These are phyloP conservation scores for Bostrychus sinensis DNA, from an alignment of 2,113 vertebrate species.

Conservation along the genomic window DNA sequence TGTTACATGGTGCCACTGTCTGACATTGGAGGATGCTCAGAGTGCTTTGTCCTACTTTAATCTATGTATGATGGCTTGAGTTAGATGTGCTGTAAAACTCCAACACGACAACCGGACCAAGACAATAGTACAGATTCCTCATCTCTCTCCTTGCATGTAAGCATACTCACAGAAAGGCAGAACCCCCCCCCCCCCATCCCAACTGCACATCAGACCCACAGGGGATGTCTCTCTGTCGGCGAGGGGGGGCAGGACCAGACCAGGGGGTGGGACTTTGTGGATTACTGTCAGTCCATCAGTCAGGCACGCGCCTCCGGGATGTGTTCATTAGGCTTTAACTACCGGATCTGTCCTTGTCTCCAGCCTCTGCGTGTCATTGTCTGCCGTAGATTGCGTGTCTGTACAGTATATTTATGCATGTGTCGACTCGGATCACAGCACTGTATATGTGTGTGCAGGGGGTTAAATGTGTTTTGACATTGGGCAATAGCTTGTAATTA, in stretches of 20 bases:
- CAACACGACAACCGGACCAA: no score
- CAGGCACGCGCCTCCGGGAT: constrained; percentile 72
- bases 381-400: constrained; percentile 59
- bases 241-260: constrained; percentile 59
- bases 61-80: no score
- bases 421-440: constrained; percentile 62
- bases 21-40: no score
- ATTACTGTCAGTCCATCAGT: constrained; percentile 83
- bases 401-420: constrained; percentile 67
- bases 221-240: constrained; percentile 69
- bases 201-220: constrained; percentile 62
- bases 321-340: constrained; percentile 83
- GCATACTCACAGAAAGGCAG: constrained; percentile 44
- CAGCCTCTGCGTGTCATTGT: constrained; percentile 68
- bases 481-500: constrained; percentile 7
- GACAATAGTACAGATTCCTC: no score
- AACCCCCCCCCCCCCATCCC: constrained; percentile 42
- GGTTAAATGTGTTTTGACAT: constrained; percentile 15
- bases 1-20: no score
- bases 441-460: constrained; percentile 14
- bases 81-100: no score
- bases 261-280: constrained; percentile 56
- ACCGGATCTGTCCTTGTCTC: constrained; percentile 78
- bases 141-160: constrained; percentile 46
- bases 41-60: no score